A percentile compares a stretch with the other conserved stretches of the same genome.
These are phyloP conservation scores for Philotrypesis tridentata DNA, from an alignment of 1,140 invertebrate genomes.

Conservation along the genomic window DNA sequence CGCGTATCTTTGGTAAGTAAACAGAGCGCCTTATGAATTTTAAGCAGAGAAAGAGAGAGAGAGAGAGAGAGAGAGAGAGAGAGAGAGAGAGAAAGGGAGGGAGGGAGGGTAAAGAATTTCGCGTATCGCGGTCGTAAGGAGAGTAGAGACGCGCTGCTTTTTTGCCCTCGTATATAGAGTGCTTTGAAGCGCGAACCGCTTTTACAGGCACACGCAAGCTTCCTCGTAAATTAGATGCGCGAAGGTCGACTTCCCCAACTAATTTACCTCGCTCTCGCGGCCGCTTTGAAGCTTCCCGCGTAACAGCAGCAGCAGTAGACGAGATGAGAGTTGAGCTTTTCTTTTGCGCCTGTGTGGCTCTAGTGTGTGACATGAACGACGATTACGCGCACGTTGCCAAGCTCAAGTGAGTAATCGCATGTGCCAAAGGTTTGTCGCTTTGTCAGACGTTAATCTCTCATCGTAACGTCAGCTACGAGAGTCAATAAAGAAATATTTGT, in stretches of 20 bases:
- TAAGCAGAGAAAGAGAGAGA: conserved; percentile 65
- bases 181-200: conserved; percentile 30
- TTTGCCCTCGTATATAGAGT: conserved; percentile 9
- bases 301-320: not conserved
- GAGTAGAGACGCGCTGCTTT: not conserved
- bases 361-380: not conserved
- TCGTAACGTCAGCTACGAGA: too few relatives aligned
- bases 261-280: conserved; percentile 36
- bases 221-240: conserved; percentile 37
- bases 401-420: not conserved
- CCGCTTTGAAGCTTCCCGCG: conserved; percentile 1
- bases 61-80: too few relatives aligned
- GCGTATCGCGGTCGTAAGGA: not conserved
- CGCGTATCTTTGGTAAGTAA: conserved; percentile 70
- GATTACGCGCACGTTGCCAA: not conserved
- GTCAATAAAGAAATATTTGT: too few relatives aligned
- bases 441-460: not conserved
- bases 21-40: conserved; percentile 72
- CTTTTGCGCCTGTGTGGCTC: not conserved
- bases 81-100: too few relatives aligned
- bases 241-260: conserved; percentile 32
- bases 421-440: not conserved
- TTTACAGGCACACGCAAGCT: conserved; percentile 32
- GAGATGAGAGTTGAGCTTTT: conserved; percentile 39
- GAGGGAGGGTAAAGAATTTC: conserved; percentile 7